Evolutionary conservation across 92 coral and sea anemone species (phyloP), one percentile per base, ranked within the genome.

Genomic region (Pocillopora grandis): DNA sequence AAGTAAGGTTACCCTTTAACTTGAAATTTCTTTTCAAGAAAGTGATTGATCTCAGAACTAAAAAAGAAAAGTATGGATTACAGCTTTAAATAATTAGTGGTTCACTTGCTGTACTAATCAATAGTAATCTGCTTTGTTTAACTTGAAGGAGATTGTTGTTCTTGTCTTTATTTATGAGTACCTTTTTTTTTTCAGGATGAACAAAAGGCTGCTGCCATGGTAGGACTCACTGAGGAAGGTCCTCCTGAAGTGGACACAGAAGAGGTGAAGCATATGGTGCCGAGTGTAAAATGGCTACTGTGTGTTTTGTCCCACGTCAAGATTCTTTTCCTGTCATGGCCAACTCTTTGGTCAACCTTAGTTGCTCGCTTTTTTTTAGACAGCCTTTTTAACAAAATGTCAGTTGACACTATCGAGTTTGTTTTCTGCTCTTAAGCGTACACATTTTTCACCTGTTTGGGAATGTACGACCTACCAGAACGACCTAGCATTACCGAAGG

Each of bases 201-300:
- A 48, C 88, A 97, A 79, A 97, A 94, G 87, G 92, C 95, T 20
- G 99, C 98, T 56, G 99, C 97, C 57, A 91, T 94, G 93, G 97
- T 89, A 10, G 99, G 97, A 19, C 90, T 97, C 16, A 88, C 91
- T 86, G 98, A 92, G 31, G 94, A 89, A 55, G 96, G 98, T 16
- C 93, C 92, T 10, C 90, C 92, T 8, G 94, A 92, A 89, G 93
- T 88, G 79, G 99, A 96, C 78, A 94, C 99, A 48, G 99, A 96
- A 72, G 99, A 96, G 98, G 99, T 94, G 66, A 20, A 37, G 42
- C 16, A 67, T 23, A 66, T 67, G 72, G 42, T 37, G 75, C n/a
- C 23, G 13, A 11, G 17, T 35, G 55, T 70, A n/a, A 68, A 3
- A 66, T 66, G 31, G n/a, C 20, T 33, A 1, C 56, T 17, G 19